These are phyloP conservation scores for Callipepla californica DNA, from an alignment of 2,113 vertebrate genomes.

Conservation along the genomic window DNA sequence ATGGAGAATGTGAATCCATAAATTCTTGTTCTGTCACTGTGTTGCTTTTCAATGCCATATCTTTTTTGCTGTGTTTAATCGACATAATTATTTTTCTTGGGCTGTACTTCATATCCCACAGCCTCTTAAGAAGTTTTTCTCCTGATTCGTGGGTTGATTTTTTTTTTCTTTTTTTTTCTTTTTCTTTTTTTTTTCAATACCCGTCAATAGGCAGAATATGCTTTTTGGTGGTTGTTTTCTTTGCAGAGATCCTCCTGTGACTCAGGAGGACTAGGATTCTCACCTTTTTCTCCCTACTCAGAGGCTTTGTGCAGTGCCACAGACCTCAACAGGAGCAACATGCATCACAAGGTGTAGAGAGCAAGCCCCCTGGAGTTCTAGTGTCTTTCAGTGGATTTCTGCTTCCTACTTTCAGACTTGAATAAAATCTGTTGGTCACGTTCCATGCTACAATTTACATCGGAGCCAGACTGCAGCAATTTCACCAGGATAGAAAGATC, in stretches of 20 bases:
- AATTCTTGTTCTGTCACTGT: neutral
- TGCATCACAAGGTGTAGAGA: neutral
- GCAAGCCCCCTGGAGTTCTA: neutral
- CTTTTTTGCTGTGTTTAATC: neutral
- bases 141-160: neutral
- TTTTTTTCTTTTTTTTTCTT: neutral
- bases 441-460: neutral
- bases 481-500: neutral
- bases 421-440: neutral
- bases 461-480: neutral
- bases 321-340: neutral
- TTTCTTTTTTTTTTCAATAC: neutral
- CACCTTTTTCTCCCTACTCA: neutral
- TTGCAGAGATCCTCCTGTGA: neutral
- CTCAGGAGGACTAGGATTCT: neutral
- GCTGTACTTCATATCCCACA: neutral
- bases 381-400: neutral
- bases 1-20: fast-evolving
- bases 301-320: neutral
- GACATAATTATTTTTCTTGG: neutral
- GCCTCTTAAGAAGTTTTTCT: neutral
- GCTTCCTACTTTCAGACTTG: neutral
- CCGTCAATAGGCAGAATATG: neutral
- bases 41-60: neutral
- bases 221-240: neutral